Conservation (phyloP, 2,888 invertebrate genomes). For the Stratiomys singularior region DNA sequence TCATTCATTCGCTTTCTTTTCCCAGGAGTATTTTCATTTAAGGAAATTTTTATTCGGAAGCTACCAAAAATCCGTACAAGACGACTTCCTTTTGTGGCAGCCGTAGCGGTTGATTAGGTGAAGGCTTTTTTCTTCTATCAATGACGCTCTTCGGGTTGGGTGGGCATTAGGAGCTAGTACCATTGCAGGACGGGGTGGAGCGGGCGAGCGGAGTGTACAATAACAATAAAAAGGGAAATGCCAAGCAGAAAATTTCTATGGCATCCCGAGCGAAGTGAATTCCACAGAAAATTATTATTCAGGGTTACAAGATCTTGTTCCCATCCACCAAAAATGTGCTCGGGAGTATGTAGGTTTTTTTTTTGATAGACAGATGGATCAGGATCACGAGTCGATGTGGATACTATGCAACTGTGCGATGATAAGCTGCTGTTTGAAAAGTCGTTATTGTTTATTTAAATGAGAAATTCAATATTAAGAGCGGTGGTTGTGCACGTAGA, state of each 20-base stretch:
- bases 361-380: neutral
- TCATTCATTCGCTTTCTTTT: neutral
- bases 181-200: neutral
- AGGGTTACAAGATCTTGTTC: neutral
- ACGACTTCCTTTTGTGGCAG: constrained; percentile 8
- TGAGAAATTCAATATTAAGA: constrained; percentile 36
- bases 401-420: neutral
- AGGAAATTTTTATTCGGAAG: constrained; percentile 22
- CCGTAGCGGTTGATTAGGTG: constrained; percentile 33
- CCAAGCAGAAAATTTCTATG: constrained; percentile 10
- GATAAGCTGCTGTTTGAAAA: neutral
- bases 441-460: constrained; percentile 7
- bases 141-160: neutral
- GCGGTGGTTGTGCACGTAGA: too few species aligned
- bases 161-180: neutral
- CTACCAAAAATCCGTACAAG: constrained; percentile 21
- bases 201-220: neutral
- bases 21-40: constrained; percentile 21
- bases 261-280: constrained; percentile 1
- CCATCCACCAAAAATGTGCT: neutral
- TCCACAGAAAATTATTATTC: constrained; percentile 7
- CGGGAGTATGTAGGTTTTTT: neutral
- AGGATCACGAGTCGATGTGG: neutral
- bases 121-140: neutral
- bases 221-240: neutral